phyloP scores from a whole-genome alignment of 1,140 invertebrate species.

The Phenacoccus solenopsis region DNA sequence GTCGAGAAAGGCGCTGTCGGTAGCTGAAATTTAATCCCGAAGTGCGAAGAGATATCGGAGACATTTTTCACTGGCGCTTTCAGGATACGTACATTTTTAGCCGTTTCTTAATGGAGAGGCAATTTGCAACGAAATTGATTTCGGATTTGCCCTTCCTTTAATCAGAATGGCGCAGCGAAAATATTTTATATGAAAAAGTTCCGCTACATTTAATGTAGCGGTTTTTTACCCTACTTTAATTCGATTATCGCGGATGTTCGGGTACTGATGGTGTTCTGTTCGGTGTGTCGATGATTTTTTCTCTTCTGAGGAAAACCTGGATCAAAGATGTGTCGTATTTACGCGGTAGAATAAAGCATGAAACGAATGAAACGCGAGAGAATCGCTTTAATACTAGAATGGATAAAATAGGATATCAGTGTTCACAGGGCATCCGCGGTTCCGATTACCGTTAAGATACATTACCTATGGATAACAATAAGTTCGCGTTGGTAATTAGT shows the following conservation, averaged over 20 bases:
- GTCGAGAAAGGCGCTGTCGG: background rate
- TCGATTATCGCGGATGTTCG: background rate
- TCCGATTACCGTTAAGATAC: no score
- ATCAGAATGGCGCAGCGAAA: background rate
- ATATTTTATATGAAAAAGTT: slow-evolving; percentile 4
- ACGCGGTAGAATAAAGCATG: no score
- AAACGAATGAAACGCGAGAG: no score
- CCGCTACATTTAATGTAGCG: background rate
- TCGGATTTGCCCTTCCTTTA: background rate
- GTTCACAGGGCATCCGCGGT: no score
- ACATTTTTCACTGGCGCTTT: slow-evolving; percentile 1
- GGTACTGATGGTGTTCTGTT: no score
- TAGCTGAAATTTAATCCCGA: slow-evolving; percentile 14
- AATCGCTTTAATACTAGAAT: no score
- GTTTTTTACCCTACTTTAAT: slow-evolving; percentile 4
- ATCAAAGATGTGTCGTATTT: background rate
- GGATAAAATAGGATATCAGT: no score
- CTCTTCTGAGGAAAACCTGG: no score
- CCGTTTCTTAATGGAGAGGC: background rate
- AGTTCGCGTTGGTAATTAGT: no score
- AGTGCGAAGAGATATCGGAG: background rate
- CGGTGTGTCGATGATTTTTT: no score
- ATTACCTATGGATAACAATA: no score
- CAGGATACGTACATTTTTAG: background rate
- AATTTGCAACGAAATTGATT: slow-evolving; percentile 2